phyloP scores from a whole-genome alignment of 2,797 vertebrate genomes.

The Clarias laeviceps region DNA sequence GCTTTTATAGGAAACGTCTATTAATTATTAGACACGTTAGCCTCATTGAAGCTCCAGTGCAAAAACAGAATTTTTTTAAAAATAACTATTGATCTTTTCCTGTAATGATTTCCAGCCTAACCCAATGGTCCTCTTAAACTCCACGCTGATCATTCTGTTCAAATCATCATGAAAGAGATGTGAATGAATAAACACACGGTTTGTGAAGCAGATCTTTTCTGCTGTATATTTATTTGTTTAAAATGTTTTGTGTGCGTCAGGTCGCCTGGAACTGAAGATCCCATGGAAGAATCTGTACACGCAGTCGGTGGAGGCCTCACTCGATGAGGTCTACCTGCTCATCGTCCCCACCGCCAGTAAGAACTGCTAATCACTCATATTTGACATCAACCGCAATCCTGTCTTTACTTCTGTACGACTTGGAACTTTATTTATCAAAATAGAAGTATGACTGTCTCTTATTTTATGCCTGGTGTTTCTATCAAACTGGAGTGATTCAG shows the following conservation, averaged over 20 bases:
- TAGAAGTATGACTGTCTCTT: not conserved
- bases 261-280: conserved; percentile 89
- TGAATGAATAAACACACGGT: not conserved
- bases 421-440: not conserved
- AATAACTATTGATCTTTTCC: not conserved
- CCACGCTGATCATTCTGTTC: not conserved
- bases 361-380: conserved; percentile 58
- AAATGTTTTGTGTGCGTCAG: conserved; percentile 64
- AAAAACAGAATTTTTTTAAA: not conserved
- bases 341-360: conserved; percentile 97
- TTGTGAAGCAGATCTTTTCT: not conserved
- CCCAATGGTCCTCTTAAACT: not conserved
- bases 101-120: not conserved
- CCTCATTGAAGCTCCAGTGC: not conserved
- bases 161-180: not conserved
- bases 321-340: conserved; percentile 93
- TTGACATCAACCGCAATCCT: not conserved
- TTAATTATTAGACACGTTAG: not conserved
- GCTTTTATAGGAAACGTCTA: not conserved
- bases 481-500: not conserved
- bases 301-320: conserved; percentile 93
- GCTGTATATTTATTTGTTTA: not conserved
- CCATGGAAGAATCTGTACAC: conserved; percentile 98
- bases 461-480: not conserved
- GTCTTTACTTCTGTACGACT: not conserved